These are phyloP conservation scores for Hystrix brachyura DNA, from an alignment of 2,113 vertebrate genomes.

Conservation along the genomic window DNA sequence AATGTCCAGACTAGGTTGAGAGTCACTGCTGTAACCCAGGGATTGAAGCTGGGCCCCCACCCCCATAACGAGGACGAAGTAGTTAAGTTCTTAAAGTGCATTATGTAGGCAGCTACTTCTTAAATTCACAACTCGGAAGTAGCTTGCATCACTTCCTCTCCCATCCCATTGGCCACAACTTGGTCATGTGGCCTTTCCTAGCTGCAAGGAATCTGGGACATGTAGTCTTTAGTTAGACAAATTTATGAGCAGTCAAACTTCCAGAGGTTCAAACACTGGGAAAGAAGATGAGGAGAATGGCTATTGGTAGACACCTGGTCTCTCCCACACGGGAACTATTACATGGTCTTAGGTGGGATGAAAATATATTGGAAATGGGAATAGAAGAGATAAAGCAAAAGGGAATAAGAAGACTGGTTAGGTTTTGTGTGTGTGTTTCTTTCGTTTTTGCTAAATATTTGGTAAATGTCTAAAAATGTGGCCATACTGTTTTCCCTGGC, in stretches of 20 bases:
- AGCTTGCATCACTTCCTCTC: background rate
- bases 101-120: background rate
- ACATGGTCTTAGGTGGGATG: background rate
- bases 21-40: background rate
- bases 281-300: background rate
- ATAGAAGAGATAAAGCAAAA: background rate
- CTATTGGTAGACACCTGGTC: background rate
- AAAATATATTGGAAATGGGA: background rate
- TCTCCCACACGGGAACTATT: background rate
- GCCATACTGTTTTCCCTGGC: accelerated
- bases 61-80: background rate
- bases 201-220: background rate
- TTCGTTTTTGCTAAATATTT: background rate
- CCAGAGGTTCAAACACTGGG: background rate
- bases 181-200: background rate
- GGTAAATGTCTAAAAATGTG: background rate
- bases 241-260: background rate
- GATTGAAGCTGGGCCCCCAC: background rate
- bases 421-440: background rate
- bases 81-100: too few species aligned
- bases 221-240: background rate
- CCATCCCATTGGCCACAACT: background rate
- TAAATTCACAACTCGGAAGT: background rate
- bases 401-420: background rate
- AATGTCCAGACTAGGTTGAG: background rate